These are phyloP conservation scores for Narcine bancroftii DNA, from an alignment of 2,113 vertebrate species.

Conservation along the genomic window DNA sequence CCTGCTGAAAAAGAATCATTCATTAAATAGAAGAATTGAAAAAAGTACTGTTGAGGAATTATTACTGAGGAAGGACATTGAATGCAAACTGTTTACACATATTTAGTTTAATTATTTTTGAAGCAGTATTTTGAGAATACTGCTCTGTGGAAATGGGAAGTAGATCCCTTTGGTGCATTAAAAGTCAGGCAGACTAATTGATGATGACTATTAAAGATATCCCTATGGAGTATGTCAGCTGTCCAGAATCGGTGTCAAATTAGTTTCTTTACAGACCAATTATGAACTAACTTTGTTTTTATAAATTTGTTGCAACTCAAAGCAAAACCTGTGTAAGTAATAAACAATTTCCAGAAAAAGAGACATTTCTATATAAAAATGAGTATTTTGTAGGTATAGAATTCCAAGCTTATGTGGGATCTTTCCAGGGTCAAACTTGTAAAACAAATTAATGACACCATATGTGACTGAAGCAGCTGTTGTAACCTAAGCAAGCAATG, in stretches of 20 bases:
- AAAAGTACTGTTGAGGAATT: neutral
- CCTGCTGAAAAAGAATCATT: neutral
- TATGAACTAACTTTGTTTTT: neutral
- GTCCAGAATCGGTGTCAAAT: neutral
- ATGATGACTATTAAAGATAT: neutral
- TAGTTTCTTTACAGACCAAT: neutral
- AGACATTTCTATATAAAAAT: neutral
- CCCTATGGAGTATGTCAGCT: neutral
- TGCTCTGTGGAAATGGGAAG: neutral
- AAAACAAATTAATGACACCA: neutral
- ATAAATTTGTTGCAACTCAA: neutral
- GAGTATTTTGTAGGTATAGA: neutral
- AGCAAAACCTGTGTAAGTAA: neutral
- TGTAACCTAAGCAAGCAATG: neutral
- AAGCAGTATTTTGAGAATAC: neutral
- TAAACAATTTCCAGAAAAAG: neutral
- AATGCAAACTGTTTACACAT: neutral
- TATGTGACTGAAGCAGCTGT: conserved; percentile 19
- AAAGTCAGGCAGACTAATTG: neutral
- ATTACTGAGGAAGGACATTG: neutral
- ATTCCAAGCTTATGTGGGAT: no score
- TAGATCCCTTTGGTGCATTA: neutral
- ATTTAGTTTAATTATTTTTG: neutral
- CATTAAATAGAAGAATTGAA: neutral
- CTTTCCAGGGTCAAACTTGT: neutral